phyloP scores from a whole-genome alignment of 2,113 vertebrate species.

The Charina bottae region DNA sequence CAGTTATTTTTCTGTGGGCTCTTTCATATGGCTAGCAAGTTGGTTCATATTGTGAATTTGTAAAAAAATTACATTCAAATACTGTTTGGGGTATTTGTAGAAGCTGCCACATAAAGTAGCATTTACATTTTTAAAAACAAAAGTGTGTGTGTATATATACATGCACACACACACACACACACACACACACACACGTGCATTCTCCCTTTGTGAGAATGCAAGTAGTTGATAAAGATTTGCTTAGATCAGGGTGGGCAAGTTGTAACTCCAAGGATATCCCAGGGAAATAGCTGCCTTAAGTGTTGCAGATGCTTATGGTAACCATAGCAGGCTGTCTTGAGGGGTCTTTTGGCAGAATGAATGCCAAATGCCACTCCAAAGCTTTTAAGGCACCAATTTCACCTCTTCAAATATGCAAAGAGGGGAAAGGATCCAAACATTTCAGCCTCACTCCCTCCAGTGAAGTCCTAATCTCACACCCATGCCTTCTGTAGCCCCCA shows the following conservation, averaged over 20 bases:
- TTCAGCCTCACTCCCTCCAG: background rate
- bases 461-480: background rate
- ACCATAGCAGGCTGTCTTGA: no score
- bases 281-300: no score
- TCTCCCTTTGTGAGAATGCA: background rate
- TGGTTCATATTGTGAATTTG: background rate
- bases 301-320: no score
- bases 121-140: conserved; percentile 39
- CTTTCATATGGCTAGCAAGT: background rate
- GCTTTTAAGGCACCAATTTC: no score
- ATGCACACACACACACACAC: no score
- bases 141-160: background rate
- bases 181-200: no score
- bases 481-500: no score
- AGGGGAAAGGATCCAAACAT: no score
- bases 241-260: conserved; percentile 8
- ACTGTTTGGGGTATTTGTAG: background rate
- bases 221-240: conserved; percentile 2
- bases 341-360: no score
- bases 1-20: background rate
- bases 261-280: no score
- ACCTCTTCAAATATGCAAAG: no score
- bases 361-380: no score
- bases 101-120: background rate
- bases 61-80: conserved; percentile 11